These are phyloP conservation scores for Chaetura pelagica DNA, from an alignment of 2,113 vertebrate genomes.

Conservation along the genomic window DNA sequence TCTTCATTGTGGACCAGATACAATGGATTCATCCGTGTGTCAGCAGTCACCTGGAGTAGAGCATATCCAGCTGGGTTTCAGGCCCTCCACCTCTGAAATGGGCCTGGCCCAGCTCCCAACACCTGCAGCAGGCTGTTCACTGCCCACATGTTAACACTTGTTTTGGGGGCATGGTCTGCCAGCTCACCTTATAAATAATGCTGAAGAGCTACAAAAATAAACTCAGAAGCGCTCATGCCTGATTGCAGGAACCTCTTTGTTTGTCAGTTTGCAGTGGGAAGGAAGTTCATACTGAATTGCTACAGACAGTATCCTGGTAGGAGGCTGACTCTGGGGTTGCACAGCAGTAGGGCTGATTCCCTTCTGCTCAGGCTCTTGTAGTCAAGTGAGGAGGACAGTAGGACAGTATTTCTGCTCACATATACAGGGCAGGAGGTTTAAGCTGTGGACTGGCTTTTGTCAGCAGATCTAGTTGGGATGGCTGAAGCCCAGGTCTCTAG, in stretches of 20 bases:
- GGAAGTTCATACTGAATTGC: background rate
- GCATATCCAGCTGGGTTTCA: background rate
- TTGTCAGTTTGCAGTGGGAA: conserved; percentile 1
- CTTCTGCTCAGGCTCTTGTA: background rate
- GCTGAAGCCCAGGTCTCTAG: background rate
- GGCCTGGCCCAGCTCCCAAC: background rate
- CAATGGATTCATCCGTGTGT: background rate
- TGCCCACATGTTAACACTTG: background rate
- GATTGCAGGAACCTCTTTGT: conserved; percentile 13
- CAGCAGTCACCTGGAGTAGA: background rate
- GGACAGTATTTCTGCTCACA: background rate
- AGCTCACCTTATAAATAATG: background rate
- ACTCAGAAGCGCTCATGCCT: background rate
- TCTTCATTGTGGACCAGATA: background rate
- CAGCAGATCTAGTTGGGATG: too few species aligned
- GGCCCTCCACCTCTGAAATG: background rate
- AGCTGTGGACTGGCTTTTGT: background rate
- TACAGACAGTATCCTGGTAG: background rate
- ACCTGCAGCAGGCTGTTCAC: background rate
- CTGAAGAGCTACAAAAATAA: conserved; percentile 12
- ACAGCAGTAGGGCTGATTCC: background rate
- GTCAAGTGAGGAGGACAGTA: background rate
- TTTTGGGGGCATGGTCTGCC: conserved; percentile 6
- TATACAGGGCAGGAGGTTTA: fast-evolving
- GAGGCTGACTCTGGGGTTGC: background rate